These are phyloP conservation scores for Psylliodes chrysocephalus DNA, from an alignment of 2,888 invertebrate genomes.

Conservation along the genomic window DNA sequence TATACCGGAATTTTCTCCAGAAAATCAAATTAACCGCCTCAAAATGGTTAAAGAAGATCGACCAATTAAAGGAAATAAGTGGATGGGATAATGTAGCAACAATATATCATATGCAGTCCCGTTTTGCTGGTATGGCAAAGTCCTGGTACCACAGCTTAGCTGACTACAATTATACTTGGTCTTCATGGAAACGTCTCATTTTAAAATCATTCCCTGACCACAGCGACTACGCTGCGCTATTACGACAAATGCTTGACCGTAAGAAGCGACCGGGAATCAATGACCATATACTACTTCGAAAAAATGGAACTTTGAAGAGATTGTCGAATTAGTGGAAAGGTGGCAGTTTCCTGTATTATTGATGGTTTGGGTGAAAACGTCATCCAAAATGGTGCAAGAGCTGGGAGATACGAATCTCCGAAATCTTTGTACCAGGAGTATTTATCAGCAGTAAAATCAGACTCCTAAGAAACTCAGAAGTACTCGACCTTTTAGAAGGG, in stretches of 20 bases:
- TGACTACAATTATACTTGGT: no score
- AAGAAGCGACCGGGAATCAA: slow-evolving; percentile 29
- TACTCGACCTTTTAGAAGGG: no score
- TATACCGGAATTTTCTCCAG: no score
- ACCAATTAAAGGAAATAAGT: slow-evolving; percentile 41
- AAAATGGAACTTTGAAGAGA: slow-evolving; percentile 29
- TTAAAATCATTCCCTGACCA: slow-evolving; percentile 33
- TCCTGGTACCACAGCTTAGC: no score
- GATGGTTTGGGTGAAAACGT: no score
- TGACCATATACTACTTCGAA: slow-evolving; percentile 33
- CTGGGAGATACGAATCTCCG: no score
- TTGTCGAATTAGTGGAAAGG: slow-evolving; percentile 29
- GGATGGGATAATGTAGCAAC: slow-evolving; percentile 39
- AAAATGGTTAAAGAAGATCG: slow-evolving; percentile 45
- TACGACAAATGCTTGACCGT: slow-evolving; percentile 32
- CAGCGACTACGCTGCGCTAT: slow-evolving; percentile 32
- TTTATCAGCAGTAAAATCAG: no score
- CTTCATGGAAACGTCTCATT: slow-evolving; percentile 27
- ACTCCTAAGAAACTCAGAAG: no score
- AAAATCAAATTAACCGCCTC: slow-evolving; percentile 25
- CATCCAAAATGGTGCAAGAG: no score
- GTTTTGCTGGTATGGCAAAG: no score
- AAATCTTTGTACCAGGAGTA: no score
- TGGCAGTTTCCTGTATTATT: slow-evolving; percentile 33
- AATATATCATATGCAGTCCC: slow-evolving; percentile 39